Evolutionary conservation across 2,888 invertebrate species (phyloP).

Genomic region (Molanna angustata): DNA sequence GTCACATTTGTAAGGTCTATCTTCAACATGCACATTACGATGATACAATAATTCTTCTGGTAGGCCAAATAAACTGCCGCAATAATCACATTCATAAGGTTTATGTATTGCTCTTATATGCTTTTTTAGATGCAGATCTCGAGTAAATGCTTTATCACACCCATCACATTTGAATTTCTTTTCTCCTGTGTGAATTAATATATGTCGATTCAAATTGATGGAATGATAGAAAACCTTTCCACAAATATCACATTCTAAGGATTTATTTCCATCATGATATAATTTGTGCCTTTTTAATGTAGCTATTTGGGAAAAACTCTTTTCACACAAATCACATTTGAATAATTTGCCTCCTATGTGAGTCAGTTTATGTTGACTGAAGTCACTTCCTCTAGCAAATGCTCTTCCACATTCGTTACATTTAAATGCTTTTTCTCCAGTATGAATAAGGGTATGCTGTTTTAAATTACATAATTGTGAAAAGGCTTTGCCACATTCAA

Average conservation of each 20-base stretch:
- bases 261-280: neutral
- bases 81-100: no score
- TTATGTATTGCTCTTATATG: neutral
- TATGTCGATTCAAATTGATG: neutral
- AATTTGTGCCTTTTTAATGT: neutral
- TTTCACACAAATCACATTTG: neutral
- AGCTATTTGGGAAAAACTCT: neutral
- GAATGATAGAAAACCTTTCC: neutral
- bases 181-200: neutral
- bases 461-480: neutral
- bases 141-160: neutral
- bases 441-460: neutral
- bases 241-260: neutral
- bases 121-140: neutral
- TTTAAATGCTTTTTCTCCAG: neutral
- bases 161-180: neutral
- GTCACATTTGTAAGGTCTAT: no score
- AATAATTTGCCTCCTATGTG: neutral
- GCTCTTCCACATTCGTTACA: neutral
- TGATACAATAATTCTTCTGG: no score
- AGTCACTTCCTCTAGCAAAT: neutral
- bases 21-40: no score
- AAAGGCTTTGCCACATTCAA: neutral
- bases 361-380: neutral
- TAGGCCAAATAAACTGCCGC: no score